phyloP scores from a whole-genome alignment of 2,797 vertebrate species.

The Mergus octosetaceus region DNA sequence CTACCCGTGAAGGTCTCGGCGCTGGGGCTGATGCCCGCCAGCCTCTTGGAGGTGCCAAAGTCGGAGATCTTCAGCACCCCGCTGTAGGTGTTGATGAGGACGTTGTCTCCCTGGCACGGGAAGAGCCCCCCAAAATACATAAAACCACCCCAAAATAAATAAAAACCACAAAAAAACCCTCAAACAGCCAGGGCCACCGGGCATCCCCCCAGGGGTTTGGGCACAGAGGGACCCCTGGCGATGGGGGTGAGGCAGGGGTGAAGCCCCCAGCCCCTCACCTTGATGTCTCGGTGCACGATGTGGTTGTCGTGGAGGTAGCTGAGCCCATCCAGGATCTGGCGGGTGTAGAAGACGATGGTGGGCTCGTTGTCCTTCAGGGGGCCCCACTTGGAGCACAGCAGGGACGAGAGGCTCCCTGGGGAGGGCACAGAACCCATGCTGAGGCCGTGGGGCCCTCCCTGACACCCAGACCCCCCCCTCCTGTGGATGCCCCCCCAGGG shows the following conservation, averaged over 20 bases:
- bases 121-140: neutral
- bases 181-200: neutral
- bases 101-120: conserved; percentile 87
- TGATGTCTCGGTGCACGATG: conserved; percentile 93
- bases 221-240: fast-evolving
- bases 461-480: neutral
- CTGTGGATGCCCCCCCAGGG: neutral
- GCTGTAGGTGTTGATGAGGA: conserved; percentile 93
- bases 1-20: conserved; percentile 91
- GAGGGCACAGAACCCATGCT: neutral
- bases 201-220: neutral
- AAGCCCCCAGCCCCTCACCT: conserved; percentile 72
- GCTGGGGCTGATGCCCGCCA: conserved; percentile 92
- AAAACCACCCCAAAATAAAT: neutral
- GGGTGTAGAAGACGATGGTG: conserved; percentile 92
- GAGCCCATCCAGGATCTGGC: conserved; percentile 90
- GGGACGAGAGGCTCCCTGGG: conserved; percentile 89
- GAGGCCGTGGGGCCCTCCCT: neutral
- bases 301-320: conserved; percentile 91
- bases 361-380: conserved; percentile 92
- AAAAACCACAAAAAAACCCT: neutral
- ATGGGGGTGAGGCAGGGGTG: neutral
- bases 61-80: conserved; percentile 94
- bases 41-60: conserved; percentile 91
- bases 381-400: conserved; percentile 93